Conservation (phyloP, 2,113 vertebrate genomes). For the Nycticryphes semicollaris region DNA sequence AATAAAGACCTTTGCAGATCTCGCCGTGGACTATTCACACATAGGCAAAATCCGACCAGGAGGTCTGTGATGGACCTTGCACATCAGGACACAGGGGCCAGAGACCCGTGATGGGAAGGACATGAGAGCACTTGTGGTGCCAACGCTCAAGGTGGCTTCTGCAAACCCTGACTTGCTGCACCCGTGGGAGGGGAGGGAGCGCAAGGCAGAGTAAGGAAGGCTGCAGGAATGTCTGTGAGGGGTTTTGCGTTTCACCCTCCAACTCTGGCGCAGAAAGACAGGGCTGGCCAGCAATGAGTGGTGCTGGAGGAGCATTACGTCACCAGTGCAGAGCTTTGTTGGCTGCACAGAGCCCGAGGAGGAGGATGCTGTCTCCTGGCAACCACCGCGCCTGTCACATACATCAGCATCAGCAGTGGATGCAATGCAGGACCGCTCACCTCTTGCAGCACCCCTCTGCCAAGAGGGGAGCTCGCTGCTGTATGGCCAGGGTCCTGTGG, state of each 20-base stretch:
- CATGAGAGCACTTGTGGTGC: fast-evolving
- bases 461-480: not conserved
- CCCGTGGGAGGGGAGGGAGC: not conserved
- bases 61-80: fast-evolving
- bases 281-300: not conserved
- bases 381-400: conserved; percentile 49
- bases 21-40: fast-evolving
- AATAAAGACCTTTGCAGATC: not conserved
- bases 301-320: conserved; percentile 28
- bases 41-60: fast-evolving
- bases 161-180: not conserved
- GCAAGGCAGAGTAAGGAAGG: fast-evolving
- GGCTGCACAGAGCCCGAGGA: conserved; percentile 31
- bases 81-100: fast-evolving
- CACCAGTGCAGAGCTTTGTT: conserved; percentile 7
- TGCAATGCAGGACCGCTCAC: not conserved
- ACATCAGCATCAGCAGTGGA: not conserved
- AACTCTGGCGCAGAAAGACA: not conserved
- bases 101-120: fast-evolving
- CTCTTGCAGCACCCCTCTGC: not conserved
- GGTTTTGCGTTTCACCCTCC: not conserved
- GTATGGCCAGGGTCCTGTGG: fast-evolving
- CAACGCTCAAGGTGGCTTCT: fast-evolving
- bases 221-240: not conserved
- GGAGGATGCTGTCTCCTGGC: conserved; percentile 61